Conservation (phyloP, 2,888 invertebrate genomes). For the Tachina lurida region DNA sequence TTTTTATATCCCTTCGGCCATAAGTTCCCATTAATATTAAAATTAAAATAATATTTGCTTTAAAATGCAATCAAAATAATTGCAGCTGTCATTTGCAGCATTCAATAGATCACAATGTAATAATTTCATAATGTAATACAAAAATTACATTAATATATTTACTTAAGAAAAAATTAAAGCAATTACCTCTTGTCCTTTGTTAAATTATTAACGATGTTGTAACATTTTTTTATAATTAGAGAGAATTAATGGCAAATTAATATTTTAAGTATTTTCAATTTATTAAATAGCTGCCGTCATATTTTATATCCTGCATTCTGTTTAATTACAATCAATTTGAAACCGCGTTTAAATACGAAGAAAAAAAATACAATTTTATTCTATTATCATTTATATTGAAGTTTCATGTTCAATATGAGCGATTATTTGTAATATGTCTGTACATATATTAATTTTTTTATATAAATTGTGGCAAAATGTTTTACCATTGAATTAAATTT, state of each 20-base stretch:
- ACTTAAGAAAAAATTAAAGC: not conserved
- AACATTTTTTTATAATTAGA: not conserved
- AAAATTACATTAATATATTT: not conserved
- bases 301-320: slow-evolving; percentile 1
- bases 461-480: slow-evolving; percentile 33
- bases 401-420: not conserved
- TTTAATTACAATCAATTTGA: slow-evolving; percentile 52
- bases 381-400: slow-evolving; percentile 16
- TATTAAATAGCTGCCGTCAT: slow-evolving; percentile 13
- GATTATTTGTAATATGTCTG: not conserved
- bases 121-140: too few relatives aligned
- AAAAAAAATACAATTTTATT: slow-evolving; percentile 22
- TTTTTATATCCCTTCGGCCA: not conserved
- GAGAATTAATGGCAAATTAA: not conserved
- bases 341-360: slow-evolving; percentile 17
- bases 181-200: slow-evolving; percentile 19
- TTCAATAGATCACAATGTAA: not conserved
- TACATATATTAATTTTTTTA: not conserved
- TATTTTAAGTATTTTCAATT: slow-evolving; percentile 11
- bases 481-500: slow-evolving; percentile 37
- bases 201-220: slow-evolving; percentile 32
- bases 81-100: slow-evolving; percentile 27
- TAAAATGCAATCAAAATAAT: slow-evolving; percentile 39
- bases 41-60: not conserved
- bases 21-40: slow-evolving; percentile 1